Conservation (phyloP, 2,113 vertebrate species). For the Pterocles burchelli region DNA sequence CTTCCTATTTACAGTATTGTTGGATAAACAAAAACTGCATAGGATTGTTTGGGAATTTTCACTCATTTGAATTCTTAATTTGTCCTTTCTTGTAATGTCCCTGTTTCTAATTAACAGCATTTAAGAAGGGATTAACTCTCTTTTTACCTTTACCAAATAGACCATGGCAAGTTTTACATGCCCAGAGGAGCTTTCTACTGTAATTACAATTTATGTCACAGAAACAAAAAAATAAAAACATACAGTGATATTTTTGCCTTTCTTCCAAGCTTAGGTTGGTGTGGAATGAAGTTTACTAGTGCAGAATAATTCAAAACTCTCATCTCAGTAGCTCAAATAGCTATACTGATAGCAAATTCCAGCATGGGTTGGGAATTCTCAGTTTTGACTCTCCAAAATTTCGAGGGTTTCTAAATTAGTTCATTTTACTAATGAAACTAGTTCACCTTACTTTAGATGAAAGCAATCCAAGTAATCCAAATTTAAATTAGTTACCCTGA, state of each 20-base stretch:
- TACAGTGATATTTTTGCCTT: neutral
- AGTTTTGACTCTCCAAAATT: neutral
- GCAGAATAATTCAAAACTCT: neutral
- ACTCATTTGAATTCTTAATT: conserved; percentile 74
- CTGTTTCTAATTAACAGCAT: conserved; percentile 77
- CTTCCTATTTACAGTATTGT: conserved; percentile 62
- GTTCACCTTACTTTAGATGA: neutral
- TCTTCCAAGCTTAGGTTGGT: neutral
- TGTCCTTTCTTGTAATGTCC: conserved; percentile 34
- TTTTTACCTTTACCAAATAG: conserved; percentile 33
- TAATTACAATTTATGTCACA: neutral
- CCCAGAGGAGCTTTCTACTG: neutral
- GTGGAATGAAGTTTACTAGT: neutral
- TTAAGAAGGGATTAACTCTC: conserved; percentile 33
- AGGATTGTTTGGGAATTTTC: conserved; percentile 56
- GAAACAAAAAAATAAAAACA: neutral
- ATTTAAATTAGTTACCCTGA: neutral
- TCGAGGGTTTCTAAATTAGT: neutral
- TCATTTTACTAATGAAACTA: neutral
- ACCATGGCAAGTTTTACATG: neutral
- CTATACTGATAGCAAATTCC: neutral
- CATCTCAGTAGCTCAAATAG: neutral
- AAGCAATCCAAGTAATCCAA: neutral
- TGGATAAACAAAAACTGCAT: conserved; percentile 70
- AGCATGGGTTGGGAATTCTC: neutral